Evolutionary conservation across 1,140 invertebrate genomes (phyloP).

Genomic region (Bacillus rossius): DNA sequence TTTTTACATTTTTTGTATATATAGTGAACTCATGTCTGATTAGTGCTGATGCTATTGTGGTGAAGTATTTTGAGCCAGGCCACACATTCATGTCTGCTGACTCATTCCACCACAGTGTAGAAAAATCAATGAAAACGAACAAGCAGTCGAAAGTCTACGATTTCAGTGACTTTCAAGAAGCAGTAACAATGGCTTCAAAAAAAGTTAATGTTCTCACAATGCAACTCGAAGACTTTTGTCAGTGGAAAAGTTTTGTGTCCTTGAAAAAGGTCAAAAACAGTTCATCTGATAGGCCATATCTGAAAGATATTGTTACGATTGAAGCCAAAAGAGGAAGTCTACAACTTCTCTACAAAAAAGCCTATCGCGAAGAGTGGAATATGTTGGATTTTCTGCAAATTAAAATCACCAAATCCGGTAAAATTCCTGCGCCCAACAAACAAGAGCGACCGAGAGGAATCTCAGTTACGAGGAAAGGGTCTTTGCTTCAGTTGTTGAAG

Average conservation of each 20-base stretch:
- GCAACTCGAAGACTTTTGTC: neutral
- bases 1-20: constrained; percentile 13
- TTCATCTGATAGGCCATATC: neutral
- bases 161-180: constrained; percentile 30
- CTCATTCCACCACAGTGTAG: constrained; percentile 32
- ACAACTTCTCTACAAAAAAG: neutral
- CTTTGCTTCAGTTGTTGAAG: too few relatives aligned
- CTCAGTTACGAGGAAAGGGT: too few relatives aligned
- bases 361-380: neutral
- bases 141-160: constrained; percentile 26
- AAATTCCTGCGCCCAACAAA: too few relatives aligned
- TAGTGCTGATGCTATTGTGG: constrained; percentile 25
- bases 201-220: neutral
- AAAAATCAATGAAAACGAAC: constrained; percentile 22
- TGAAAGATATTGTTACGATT: neutral
- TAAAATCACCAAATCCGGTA: too few relatives aligned
- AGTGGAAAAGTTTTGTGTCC: neutral
- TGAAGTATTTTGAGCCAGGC: constrained; percentile 27
- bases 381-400: too few relatives aligned
- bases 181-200: neutral
- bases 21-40: constrained; percentile 15
- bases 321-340: neutral
- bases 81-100: constrained; percentile 34
- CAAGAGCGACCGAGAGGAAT: too few relatives aligned
- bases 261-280: neutral